These are phyloP conservation scores for Takifugu rubripes DNA, from an alignment of 2,797 vertebrate species.

Conservation along the genomic window DNA sequence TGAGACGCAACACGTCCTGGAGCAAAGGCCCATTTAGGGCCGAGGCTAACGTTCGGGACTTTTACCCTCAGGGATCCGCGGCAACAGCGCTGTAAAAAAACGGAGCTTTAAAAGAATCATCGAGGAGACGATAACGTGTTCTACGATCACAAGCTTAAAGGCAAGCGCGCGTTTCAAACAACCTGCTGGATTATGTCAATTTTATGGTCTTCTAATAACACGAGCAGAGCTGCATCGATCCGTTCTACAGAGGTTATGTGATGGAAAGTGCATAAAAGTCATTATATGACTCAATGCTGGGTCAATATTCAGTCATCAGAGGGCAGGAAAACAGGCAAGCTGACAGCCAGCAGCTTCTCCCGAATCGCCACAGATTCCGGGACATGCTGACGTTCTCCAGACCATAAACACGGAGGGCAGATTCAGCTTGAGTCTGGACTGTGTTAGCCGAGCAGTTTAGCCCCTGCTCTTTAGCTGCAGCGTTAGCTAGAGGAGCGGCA, in stretches of 20 bases:
- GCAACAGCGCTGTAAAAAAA: background rate
- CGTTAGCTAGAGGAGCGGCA: conserved; percentile 68
- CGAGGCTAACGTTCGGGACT: conserved; percentile 7
- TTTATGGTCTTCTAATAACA: background rate
- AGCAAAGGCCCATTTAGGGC: conserved; percentile 12
- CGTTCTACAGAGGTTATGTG: background rate
- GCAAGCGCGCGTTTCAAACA: conserved; percentile 4
- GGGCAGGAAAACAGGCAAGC: background rate
- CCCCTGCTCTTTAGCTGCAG: conserved; percentile 44
- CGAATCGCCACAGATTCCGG: no score
- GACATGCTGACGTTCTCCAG: no score
- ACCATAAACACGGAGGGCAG: no score
- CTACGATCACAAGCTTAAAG: background rate
- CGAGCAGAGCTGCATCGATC: background rate
- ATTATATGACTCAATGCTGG: conserved; percentile 6
- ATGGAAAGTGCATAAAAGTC: conserved; percentile 2
- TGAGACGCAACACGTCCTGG: conserved; percentile 10
- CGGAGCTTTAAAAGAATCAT: background rate
- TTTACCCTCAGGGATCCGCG: conserved; percentile 15
- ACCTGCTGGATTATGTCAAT: conserved; percentile 5
- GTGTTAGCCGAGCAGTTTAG: no score
- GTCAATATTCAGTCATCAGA: conserved; percentile 8
- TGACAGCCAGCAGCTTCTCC: background rate
- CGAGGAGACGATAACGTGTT: conserved; percentile 8
- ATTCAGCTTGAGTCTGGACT: no score